Percentiles rank a stretch among this genome's conserved stretches.
phyloP scores from a whole-genome alignment of 2,888 invertebrate species.

The Dyspetes luteomarginatus region DNA sequence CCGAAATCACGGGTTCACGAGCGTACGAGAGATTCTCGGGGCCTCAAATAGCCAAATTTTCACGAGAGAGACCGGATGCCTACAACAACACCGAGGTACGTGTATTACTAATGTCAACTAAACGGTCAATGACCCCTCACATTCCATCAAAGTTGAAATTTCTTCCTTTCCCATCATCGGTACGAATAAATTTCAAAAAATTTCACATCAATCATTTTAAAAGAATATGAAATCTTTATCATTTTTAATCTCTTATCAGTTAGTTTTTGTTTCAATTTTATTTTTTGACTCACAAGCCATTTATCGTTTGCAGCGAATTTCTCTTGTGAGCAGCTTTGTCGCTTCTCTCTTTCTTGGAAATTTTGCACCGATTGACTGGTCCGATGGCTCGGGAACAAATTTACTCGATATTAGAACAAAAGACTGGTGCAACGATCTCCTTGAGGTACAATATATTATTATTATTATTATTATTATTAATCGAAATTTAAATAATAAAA shows the following conservation, averaged over 20 bases:
- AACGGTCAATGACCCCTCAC: slow-evolving; percentile 1
- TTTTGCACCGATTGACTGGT: slow-evolving; percentile 95
- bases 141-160: neutral
- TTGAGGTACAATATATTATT: slow-evolving; percentile 85
- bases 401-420: slow-evolving; percentile 92
- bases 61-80: slow-evolving; percentile 87
- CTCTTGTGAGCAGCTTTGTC: slow-evolving; percentile 96
- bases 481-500: too few relatives aligned
- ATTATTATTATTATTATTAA: too few relatives aligned
- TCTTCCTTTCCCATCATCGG: neutral
- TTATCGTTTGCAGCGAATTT: slow-evolving; percentile 88
- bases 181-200: too few relatives aligned
- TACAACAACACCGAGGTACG: slow-evolving; percentile 90
- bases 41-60: slow-evolving; percentile 95
- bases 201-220: neutral
- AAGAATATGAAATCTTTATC: neutral
- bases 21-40: slow-evolving; percentile 97
- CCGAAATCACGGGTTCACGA: slow-evolving; percentile 92
- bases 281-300: neutral
- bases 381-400: slow-evolving; percentile 99
- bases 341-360: slow-evolving; percentile 94
- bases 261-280: too few relatives aligned
- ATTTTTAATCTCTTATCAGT: neutral
- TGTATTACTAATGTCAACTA: slow-evolving; percentile 33
- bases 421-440: slow-evolving; percentile 90